phyloP scores from a whole-genome alignment of 2,797 vertebrate genomes.

The Melanotaenia maccullochi region DNA sequence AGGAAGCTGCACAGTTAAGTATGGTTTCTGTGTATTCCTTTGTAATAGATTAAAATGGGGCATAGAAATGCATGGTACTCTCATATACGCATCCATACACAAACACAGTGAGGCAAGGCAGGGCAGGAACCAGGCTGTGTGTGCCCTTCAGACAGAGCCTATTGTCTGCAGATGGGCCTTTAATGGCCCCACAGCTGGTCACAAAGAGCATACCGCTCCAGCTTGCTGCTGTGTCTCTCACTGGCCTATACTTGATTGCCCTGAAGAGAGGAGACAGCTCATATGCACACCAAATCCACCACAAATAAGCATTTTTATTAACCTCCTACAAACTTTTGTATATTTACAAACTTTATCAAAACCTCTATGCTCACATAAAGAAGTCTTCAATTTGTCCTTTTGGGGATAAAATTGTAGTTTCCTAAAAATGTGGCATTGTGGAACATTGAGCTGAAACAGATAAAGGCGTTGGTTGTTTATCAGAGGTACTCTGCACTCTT shows the following conservation, averaged over 20 bases:
- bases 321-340: not conserved
- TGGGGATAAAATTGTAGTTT: constrained; percentile 6
- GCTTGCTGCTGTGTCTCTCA: constrained; percentile 53
- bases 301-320: not conserved
- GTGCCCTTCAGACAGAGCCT: constrained; percentile 78
- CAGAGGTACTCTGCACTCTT: constrained; percentile 48
- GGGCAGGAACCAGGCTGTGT: constrained; percentile 73
- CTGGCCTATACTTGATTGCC: constrained; percentile 38
- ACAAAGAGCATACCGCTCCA: constrained; percentile 71
- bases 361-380: not conserved
- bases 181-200: constrained; percentile 79
- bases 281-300: constrained; percentile 21
- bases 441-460: constrained; percentile 32
- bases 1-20: constrained; percentile 25
- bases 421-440: not conserved
- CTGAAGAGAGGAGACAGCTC: constrained; percentile 35
- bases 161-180: constrained; percentile 83
- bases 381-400: not conserved
- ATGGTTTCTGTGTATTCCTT: constrained; percentile 54
- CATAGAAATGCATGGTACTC: constrained; percentile 70
- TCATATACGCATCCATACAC: constrained; percentile 69
- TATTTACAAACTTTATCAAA: not conserved
- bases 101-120: constrained; percentile 67
- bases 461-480: constrained; percentile 59
- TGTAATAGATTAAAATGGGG: constrained; percentile 62